A percentile compares a stretch with the other conserved stretches of the same genome.
Evolutionary conservation across 2,888 invertebrate species (phyloP).

Genomic region (Metopia argyrocephala): DNA sequence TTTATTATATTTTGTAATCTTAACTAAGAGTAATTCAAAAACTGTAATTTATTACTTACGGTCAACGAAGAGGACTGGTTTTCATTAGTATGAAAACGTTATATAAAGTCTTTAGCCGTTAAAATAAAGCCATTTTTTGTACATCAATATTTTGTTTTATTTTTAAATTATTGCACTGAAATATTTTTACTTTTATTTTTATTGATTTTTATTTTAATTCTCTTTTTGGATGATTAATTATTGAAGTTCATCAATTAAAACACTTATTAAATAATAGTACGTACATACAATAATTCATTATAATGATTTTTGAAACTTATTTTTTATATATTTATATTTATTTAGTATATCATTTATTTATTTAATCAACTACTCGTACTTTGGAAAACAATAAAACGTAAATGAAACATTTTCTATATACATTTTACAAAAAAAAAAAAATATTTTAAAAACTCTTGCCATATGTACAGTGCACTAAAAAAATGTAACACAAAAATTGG

Average conservation of each 20-base stretch:
- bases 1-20: no score
- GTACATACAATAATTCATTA: slow-evolving; percentile 2
- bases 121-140: not conserved
- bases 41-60: no score
- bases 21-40: no score
- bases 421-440: not conserved
- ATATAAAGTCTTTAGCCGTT: no score
- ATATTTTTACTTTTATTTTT: no score
- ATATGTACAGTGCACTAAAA: slow-evolving; percentile 7
- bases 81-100: no score
- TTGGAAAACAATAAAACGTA: not conserved
- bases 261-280: slow-evolving; percentile 20
- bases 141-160: slow-evolving; percentile 48
- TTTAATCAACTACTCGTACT: not conserved
- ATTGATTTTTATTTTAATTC: no score
- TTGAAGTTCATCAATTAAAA: slow-evolving; percentile 19
- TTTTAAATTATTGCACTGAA: slow-evolving; percentile 21
- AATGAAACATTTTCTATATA: not conserved
- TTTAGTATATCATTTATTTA: not conserved
- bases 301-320: not conserved
- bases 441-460: not conserved
- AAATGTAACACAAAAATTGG: not conserved
- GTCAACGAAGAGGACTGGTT: no score
- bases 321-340: not conserved
- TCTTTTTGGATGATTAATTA: no score